Base-by-base conservation (phyloP, 2,797 vertebrate genomes). In the Meda fulgida region DNA sequence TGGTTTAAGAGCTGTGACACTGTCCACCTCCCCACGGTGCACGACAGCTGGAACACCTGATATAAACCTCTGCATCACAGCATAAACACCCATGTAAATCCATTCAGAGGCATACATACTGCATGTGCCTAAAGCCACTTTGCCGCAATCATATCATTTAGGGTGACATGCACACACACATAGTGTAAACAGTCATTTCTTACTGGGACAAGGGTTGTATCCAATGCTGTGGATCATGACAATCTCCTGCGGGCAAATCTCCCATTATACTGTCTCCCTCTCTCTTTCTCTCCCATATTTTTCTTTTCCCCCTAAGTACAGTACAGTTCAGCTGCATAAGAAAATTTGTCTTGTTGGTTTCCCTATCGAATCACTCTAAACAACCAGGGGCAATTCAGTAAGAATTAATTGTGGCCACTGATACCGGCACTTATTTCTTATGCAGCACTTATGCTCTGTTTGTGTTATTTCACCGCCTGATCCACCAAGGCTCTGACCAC, bases 311-410 rank as follows among this genome's bases (percentile, higher is more conserved):
- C 7, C 29, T 23, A 60, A 78, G 36, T 67, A 65, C 19, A 75
- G 58, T 29, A 65, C 55, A 60, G 48, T 86, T 78, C 46, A 83
- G 85, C 85, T 71, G 38, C 76, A 72, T 79, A 53, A 10, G 23
- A 58, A 76, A 36, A 60, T 90, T 85, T 87, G 90, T 87, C 90
- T 85, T 69, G 76, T 82, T 86, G 80, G 87, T 88, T 87, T 77
- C 78, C 89, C 83, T 88, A 80, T 87, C 80, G 83, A 89, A 91
- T 91, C 53, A 90, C 91, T 90, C 88, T 85, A 87, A 88, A 93
- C 83, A 89, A 85, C 82, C 86, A 31, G 21, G 6, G 78, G 78
- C 38, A 65, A 48, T 65, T 79, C 63, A 48, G 26, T 80, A 65
- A 38, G 40, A 70, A 80, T 19, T 48, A 69, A 69, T 53, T 80